Evolutionary conservation across 2,113 vertebrate species (phyloP).

Genomic region (Psophia crepitans): DNA sequence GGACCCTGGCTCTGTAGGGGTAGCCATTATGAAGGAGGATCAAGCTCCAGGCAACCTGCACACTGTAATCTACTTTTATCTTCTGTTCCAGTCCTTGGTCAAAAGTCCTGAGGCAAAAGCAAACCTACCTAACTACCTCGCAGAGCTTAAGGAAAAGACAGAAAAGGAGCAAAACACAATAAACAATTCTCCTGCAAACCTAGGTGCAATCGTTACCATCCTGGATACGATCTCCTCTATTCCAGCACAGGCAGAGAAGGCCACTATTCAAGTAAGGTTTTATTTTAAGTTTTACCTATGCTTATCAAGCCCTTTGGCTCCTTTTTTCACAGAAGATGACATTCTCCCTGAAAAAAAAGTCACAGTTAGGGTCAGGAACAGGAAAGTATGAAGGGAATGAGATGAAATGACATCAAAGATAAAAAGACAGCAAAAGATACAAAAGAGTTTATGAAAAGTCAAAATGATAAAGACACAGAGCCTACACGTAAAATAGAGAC

Average conservation of each 20-base stretch:
- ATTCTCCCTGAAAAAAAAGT: neutral
- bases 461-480: neutral
- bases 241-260: neutral
- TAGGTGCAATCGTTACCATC: constrained; percentile 62
- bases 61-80: neutral
- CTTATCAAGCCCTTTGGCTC: neutral
- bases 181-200: constrained; percentile 21
- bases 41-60: neutral
- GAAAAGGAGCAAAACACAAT: neutral
- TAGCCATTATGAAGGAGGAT: neutral
- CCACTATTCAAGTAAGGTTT: constrained; percentile 61
- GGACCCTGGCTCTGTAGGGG: neutral
- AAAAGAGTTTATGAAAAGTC: neutral
- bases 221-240: constrained; percentile 59
- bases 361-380: neutral
- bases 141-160: neutral
- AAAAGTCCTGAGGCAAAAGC: constrained; percentile 25
- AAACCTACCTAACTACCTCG: constrained; percentile 46
- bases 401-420: neutral
- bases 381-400: neutral
- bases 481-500: neutral
- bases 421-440: neutral
- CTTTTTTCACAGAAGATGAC: neutral
- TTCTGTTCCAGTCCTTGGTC: constrained; percentile 65
- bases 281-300: neutral